phyloP scores from a whole-genome alignment of 2,797 vertebrate species.

The Pogonophryne albipinna region DNA sequence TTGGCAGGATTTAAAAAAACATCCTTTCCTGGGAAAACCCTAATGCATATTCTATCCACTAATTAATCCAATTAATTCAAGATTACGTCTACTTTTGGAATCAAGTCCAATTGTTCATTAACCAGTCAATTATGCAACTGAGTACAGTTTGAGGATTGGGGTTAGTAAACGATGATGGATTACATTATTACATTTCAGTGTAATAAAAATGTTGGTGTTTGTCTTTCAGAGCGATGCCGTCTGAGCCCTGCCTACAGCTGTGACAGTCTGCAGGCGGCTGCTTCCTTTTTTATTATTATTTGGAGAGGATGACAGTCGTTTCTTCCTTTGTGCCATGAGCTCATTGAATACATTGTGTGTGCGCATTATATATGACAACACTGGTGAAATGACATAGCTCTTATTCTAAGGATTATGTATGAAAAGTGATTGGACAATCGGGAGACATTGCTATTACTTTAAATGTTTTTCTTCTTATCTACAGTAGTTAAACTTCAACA shows the following conservation, averaged over 20 bases:
- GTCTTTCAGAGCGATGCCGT: conserved; percentile 70
- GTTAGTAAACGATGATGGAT: background rate
- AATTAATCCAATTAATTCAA: background rate
- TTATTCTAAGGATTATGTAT: conserved; percentile 3
- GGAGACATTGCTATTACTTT: background rate
- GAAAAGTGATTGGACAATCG: background rate
- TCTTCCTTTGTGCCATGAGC: conserved; percentile 16
- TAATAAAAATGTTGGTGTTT: conserved; percentile 44
- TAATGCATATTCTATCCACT: background rate
- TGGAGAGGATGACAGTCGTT: background rate
- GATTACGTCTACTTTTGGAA: background rate
- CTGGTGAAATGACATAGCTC: conserved; percentile 58
- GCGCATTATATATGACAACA: conserved; percentile 1
- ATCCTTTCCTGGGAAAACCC: background rate
- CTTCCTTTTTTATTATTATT: conserved; percentile 35
- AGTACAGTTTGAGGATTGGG: background rate
- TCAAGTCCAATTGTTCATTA: background rate
- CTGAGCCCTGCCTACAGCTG: conserved; percentile 37
- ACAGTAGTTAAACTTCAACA: background rate
- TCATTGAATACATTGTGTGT: conserved; percentile 41
- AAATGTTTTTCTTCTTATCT: background rate
- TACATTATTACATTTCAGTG: background rate
- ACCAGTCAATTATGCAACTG: background rate
- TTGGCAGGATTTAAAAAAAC: background rate
- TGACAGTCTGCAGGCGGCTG: background rate